A percentile compares a stretch with the other conserved stretches of the same genome.
phyloP scores from a whole-genome alignment of 2,888 invertebrate genomes.

The Andricus curvator region DNA sequence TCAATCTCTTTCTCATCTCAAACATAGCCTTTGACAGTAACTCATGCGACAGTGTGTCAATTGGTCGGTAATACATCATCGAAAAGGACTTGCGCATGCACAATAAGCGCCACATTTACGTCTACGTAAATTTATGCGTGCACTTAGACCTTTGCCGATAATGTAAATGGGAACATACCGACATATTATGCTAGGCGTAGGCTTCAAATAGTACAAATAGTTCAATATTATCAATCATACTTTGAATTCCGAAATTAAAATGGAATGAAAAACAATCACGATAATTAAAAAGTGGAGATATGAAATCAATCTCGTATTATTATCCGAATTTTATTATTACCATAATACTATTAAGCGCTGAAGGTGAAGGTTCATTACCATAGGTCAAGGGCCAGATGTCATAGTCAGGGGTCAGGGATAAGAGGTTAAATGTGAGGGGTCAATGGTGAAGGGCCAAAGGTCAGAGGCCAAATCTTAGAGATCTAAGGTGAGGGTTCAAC shows the following conservation, averaged over 20 bases:
- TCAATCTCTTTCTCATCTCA: neutral
- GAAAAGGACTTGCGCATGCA: neutral
- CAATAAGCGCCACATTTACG: too few relatives aligned
- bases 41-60: neutral
- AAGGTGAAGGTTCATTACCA: too few relatives aligned
- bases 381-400: too few relatives aligned
- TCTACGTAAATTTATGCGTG: conserved; percentile 59
- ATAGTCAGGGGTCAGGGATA: too few relatives aligned
- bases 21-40: neutral
- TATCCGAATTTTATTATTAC: neutral
- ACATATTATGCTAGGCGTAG: conserved; percentile 25
- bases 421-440: too few relatives aligned
- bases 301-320: neutral
- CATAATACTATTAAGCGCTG: too few relatives aligned
- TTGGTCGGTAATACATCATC: neutral
- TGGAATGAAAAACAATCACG: neutral
- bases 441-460: too few relatives aligned
- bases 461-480: too few relatives aligned
- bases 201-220: neutral
- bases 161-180: conserved; percentile 64
- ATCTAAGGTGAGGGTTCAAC: too few relatives aligned
- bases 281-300: neutral
- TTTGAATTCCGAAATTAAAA: neutral
- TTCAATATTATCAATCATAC: neutral
- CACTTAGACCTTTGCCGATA: conserved; percentile 65